Conservation (phyloP, 2,113 vertebrate species). For the Natator depressus region DNA sequence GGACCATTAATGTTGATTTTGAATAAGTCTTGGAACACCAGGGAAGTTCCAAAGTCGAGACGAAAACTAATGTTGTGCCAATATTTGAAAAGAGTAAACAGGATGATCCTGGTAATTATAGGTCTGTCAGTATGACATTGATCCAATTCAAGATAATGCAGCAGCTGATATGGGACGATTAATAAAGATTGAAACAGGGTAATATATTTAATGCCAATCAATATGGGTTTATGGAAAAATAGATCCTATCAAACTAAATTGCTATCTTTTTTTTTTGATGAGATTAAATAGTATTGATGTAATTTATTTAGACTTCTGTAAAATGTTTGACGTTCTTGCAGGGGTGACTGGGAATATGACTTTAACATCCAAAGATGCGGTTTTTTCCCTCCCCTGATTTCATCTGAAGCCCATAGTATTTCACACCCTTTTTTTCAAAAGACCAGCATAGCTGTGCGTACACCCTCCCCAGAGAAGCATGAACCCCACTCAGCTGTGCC, state of each 20-base stretch:
- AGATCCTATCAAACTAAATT: neutral
- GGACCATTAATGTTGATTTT: neutral
- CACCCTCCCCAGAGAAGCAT: too few species aligned
- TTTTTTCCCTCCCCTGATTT: too few species aligned
- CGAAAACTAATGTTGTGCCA: neutral
- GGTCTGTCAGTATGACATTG: neutral
- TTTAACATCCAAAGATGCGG: too few species aligned
- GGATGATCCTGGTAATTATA: neutral
- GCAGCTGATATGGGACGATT: neutral
- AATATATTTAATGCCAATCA: neutral
- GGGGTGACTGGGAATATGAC: too few species aligned
- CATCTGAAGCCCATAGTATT: too few species aligned
- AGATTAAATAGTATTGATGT: neutral
- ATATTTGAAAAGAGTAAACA: neutral
- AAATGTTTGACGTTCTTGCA: neutral
- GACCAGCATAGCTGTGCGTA: too few species aligned
- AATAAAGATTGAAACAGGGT: neutral
- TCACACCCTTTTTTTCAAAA: too few species aligned
- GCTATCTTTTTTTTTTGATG: neutral
- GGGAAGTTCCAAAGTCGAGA: neutral
- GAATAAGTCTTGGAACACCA: neutral
- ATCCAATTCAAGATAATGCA: neutral
- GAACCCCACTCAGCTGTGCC: too few species aligned
- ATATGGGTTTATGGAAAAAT: neutral
- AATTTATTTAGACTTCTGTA: neutral